Percentiles rank a stretch among this genome's conserved stretches.
Evolutionary conservation across 2,797 vertebrate species (phyloP).

Genomic region (Rhinichthys osculus): DNA sequence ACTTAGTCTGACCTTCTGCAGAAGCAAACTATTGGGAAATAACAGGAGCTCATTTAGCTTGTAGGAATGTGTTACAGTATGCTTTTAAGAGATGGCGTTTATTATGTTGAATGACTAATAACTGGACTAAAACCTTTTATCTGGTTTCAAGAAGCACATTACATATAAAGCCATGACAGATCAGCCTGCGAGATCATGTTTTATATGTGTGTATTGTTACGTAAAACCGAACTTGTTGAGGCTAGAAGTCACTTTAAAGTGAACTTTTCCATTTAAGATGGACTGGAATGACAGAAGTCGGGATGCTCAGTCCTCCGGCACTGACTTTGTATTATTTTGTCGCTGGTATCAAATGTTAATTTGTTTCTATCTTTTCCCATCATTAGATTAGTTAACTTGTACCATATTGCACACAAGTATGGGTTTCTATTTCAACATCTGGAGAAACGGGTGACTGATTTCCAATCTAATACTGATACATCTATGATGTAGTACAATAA

Average conservation of each 20-base stretch:
- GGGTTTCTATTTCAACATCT: background rate
- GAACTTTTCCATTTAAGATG: background rate
- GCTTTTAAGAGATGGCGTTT: background rate
- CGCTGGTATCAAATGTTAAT: background rate
- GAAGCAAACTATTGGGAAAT: background rate
- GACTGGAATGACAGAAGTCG: background rate
- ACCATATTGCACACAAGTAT: too few species aligned
- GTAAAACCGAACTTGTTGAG: constrained; percentile 2
- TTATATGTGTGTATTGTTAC: constrained; percentile 18
- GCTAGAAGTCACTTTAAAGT: background rate
- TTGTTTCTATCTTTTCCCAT: background rate
- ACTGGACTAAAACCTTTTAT: constrained; percentile 18
- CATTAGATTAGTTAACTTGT: background rate
- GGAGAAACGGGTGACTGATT: background rate
- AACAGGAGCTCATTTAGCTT: background rate
- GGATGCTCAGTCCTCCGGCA: background rate
- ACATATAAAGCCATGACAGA: background rate
- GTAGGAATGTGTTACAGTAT: background rate
- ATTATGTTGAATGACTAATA: constrained; percentile 32
- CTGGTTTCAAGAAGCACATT: constrained; percentile 17
- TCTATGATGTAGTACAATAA: background rate
- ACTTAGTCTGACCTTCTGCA: background rate
- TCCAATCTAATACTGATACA: background rate
- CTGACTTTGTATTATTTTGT: background rate
- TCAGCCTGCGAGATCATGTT: background rate